These are phyloP conservation scores for Molossus alvarezi DNA, from an alignment of 2,797 vertebrate species.

Conservation along the genomic window DNA sequence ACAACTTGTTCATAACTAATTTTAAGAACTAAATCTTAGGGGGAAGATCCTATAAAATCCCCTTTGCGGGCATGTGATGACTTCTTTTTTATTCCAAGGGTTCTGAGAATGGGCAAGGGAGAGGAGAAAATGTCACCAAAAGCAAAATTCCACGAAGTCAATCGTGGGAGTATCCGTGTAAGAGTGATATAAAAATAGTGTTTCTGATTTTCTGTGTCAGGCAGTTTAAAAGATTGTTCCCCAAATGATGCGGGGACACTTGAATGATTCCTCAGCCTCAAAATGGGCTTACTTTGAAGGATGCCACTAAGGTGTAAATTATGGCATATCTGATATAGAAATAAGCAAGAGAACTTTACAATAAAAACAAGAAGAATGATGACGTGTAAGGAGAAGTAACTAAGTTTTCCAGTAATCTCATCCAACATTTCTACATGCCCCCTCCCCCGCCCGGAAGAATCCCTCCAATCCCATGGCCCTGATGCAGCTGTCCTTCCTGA, in stretches of 20 bases:
- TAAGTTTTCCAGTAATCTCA: neutral
- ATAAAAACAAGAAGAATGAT: neutral
- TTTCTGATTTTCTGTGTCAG: neutral
- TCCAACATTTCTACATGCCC: neutral
- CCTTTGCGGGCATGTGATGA: neutral
- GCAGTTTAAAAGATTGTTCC: neutral
- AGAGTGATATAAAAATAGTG: neutral
- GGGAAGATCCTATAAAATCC: neutral
- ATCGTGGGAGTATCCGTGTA: neutral
- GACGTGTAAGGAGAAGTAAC: neutral
- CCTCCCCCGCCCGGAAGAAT: neutral
- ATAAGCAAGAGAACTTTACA: neutral
- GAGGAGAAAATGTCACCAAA: neutral
- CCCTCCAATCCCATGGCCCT: neutral
- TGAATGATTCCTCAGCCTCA: conserved; percentile 4
- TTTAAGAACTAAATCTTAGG: conserved; percentile 18
- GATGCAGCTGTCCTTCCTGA: neutral
- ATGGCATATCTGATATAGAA: neutral
- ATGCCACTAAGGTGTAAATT: conserved; percentile 1
- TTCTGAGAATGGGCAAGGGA: neutral
- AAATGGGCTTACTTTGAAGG: conserved; percentile 24
- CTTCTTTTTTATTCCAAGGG: neutral
- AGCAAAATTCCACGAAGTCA: neutral
- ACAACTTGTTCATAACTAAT: neutral
- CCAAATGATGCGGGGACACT: neutral